Conservation (phyloP, 2,113 vertebrate genomes). For the Paratilapia polleni region DNA sequence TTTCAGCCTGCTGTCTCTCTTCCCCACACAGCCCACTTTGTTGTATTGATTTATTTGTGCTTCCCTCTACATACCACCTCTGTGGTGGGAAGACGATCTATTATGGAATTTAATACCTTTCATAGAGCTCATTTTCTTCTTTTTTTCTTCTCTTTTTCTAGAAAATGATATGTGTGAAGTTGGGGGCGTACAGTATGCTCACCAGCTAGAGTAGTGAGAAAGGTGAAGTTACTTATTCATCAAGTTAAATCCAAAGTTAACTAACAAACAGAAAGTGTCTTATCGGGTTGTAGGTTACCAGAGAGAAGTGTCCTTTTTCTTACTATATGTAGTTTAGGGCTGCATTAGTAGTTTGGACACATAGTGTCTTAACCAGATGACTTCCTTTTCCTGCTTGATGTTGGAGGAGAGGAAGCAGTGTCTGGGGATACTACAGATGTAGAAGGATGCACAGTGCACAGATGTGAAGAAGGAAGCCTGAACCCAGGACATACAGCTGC, state of each 20-base stretch:
- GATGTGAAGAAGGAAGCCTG: conserved; percentile 61
- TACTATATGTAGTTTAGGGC: neutral
- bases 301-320: neutral
- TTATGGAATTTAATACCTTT: conserved; percentile 78
- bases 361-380: conserved; percentile 9
- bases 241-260: neutral
- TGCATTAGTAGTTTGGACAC: conserved; percentile 6
- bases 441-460: conserved; percentile 27
- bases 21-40: conserved; percentile 64
- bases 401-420: neutral
- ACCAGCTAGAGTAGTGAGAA: neutral
- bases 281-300: neutral
- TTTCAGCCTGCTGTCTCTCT: conserved; percentile 73
- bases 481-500: conserved; percentile 38
- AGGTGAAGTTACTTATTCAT: conserved; percentile 54
- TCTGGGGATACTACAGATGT: neutral
- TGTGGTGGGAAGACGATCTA: conserved; percentile 70
- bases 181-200: neutral
- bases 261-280: conserved; percentile 49
- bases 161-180: neutral
- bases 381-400: conserved; percentile 34
- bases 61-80: conserved; percentile 58
- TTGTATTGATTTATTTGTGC: conserved; percentile 79
- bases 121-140: conserved; percentile 63
- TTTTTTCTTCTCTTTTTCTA: neutral